These are phyloP conservation scores for Glareola pratincola DNA, from an alignment of 2,113 vertebrate genomes.

Conservation along the genomic window DNA sequence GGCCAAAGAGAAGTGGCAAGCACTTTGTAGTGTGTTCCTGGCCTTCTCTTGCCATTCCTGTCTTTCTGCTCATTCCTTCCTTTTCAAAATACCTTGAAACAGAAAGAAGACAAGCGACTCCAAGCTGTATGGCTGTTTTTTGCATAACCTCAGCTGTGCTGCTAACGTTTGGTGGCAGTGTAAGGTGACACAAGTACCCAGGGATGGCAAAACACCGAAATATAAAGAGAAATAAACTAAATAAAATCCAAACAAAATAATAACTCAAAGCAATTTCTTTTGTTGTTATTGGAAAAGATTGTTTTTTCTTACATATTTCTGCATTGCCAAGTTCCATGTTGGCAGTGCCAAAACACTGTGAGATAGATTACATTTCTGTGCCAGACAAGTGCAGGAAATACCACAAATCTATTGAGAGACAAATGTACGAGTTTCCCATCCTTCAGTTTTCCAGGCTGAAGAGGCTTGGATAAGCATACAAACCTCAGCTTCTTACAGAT, in stretches of 20 bases:
- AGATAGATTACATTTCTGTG: background rate
- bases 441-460: background rate
- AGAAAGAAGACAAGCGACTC: background rate
- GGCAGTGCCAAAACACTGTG: background rate
- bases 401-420: slow-evolving; percentile 20
- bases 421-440: background rate
- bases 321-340: background rate
- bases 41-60: background rate
- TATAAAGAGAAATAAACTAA: background rate
- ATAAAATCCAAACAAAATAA: background rate
- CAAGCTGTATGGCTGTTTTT: background rate
- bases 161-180: background rate
- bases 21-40: background rate
- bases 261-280: background rate
- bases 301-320: background rate
- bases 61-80: background rate
- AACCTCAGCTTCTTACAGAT: background rate
- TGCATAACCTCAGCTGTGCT: background rate
- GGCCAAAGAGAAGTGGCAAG: background rate
- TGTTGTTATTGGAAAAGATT: background rate
- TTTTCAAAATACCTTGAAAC: background rate
- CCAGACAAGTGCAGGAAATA: slow-evolving; percentile 42
- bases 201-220: background rate
- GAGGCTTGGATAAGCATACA: background rate
- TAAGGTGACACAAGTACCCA: background rate